Conservation (phyloP, 2,113 vertebrate genomes). For the Smithornis capensis region DNA sequence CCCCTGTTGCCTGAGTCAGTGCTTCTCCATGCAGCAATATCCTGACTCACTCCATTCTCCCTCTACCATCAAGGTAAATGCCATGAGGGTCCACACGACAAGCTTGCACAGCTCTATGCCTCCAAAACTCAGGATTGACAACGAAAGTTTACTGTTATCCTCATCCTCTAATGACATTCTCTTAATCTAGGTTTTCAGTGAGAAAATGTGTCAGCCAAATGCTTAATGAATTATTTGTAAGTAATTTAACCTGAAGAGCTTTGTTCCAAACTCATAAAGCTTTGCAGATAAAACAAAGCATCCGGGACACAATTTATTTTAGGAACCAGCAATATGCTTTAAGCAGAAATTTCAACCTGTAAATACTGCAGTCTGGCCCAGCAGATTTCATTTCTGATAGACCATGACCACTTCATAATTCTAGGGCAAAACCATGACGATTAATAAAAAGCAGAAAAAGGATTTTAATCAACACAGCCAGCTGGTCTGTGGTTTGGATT, state of each 20-base stretch:
- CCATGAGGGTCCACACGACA: not conserved
- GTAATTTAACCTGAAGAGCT: not conserved
- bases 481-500: constrained; percentile 39
- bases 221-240: not conserved
- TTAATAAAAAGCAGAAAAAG: constrained; percentile 49
- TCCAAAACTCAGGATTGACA: not conserved
- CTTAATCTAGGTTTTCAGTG: not conserved
- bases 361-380: not conserved
- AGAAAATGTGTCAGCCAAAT: not conserved
- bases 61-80: not conserved
- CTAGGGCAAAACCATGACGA: constrained; percentile 44
- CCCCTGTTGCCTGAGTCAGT: not conserved
- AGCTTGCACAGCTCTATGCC: not conserved
- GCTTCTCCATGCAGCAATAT: not conserved
- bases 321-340: not conserved
- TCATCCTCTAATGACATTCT: not conserved
- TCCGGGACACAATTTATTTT: not conserved
- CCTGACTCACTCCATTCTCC: not conserved
- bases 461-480: constrained; percentile 56
- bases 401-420: constrained; percentile 41
- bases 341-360: constrained; percentile 2
- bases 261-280: not conserved
- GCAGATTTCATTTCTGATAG: constrained; percentile 24
- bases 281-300: not conserved
- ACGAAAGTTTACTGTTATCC: not conserved